These are phyloP conservation scores for Psittacus erithacus DNA, from an alignment of 2,113 vertebrate genomes.

Conservation along the genomic window DNA sequence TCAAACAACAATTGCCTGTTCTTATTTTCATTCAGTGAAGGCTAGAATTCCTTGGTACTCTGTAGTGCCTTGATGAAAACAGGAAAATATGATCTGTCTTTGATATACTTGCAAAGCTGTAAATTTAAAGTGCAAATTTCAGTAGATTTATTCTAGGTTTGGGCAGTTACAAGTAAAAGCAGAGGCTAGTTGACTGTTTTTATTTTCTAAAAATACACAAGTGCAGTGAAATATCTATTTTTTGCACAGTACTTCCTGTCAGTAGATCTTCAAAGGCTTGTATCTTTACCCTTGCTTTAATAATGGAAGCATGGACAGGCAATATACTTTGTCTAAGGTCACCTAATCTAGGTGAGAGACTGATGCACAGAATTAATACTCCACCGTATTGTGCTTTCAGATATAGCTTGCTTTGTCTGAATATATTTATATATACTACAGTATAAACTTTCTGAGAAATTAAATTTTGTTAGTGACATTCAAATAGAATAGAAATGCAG, in stretches of 20 bases:
- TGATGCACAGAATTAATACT: neutral
- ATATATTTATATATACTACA: neutral
- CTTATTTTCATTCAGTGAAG: neutral
- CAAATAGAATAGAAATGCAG: neutral
- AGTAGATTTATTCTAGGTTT: neutral
- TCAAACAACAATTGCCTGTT: neutral
- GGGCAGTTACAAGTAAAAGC: neutral
- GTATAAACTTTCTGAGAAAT: neutral
- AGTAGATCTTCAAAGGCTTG: neutral
- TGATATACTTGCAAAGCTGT: neutral
- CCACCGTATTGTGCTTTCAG: neutral
- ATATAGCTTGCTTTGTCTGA: neutral
- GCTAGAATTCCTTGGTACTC: neutral
- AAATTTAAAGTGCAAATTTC: neutral
- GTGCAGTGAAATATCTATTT: neutral
- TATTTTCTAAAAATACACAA: neutral
- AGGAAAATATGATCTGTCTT: neutral
- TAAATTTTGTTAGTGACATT: neutral
- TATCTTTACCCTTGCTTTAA: neutral
- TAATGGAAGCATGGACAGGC: neutral
- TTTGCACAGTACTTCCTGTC: neutral
- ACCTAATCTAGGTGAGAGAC: neutral
- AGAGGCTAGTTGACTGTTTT: neutral
- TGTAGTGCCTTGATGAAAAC: neutral
- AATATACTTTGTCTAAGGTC: neutral